phyloP scores from a whole-genome alignment of 2,888 invertebrate species.

The Dicyrtoma fusca region DNA sequence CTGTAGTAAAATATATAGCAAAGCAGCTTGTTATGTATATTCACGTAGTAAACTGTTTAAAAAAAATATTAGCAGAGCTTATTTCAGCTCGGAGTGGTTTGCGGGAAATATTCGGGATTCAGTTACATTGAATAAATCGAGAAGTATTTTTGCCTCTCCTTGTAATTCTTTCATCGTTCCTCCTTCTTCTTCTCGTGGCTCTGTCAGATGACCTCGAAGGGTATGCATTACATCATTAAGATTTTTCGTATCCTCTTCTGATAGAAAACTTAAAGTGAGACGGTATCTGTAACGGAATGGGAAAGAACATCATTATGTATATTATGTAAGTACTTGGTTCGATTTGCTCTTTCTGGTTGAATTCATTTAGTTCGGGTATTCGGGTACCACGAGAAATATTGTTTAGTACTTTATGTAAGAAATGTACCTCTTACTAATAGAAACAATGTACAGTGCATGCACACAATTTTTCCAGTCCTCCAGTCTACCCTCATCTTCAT shows the following conservation, averaged over 20 bases:
- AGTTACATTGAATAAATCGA: constrained; percentile 12
- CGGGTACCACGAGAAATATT: too few relatives aligned
- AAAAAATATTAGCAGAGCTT: background rate
- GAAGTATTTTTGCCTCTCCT: constrained; percentile 24
- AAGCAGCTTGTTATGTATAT: too few relatives aligned
- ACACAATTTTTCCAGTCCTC: constrained; percentile 7
- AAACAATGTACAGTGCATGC: background rate
- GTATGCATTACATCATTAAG: background rate
- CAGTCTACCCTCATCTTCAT: background rate
- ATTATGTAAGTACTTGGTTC: too few relatives aligned
- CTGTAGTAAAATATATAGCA: background rate
- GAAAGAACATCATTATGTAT: background rate
- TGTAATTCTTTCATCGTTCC: background rate
- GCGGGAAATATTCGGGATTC: constrained; percentile 5
- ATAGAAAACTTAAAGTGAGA: constrained; percentile 16
- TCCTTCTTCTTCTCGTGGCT: background rate
- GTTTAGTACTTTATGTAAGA: too few relatives aligned
- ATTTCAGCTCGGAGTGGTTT: background rate
- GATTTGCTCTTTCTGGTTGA: too few relatives aligned
- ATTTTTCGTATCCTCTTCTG: background rate
- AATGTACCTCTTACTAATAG: constrained; percentile 15
- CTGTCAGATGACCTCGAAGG: background rate
- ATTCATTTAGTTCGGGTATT: too few relatives aligned
- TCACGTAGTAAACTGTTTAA: background rate
- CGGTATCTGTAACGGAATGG: constrained; percentile 1